phyloP scores from a whole-genome alignment of 2,113 vertebrate genomes.

The Hippopotamus amphibius region DNA sequence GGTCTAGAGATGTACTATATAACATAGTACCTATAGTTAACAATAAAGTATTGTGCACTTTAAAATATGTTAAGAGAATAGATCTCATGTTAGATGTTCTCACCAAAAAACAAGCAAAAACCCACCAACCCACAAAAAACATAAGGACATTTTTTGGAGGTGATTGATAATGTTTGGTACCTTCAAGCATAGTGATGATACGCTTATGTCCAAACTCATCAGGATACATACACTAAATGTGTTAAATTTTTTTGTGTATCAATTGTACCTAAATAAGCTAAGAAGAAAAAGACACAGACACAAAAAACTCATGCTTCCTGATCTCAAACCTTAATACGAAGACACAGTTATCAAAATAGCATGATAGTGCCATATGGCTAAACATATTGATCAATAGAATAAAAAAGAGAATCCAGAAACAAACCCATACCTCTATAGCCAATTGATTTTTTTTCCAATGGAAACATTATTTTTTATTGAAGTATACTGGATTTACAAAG shows the following conservation, averaged over 20 bases:
- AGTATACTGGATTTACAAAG: too few relatives aligned
- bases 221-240: not conserved
- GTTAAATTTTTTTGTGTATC: too few relatives aligned
- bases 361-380: not conserved
- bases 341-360: not conserved
- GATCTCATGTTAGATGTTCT: not conserved
- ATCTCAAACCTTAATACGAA: not conserved
- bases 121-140: not conserved
- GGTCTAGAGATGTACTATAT: not conserved
- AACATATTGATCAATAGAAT: not conserved
- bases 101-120: not conserved
- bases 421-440: not conserved
- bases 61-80: not conserved
- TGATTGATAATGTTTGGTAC: not conserved
- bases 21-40: not conserved
- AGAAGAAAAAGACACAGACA: not conserved
- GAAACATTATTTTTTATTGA: too few relatives aligned
- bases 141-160: not conserved
- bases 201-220: not conserved
- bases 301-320: not conserved
- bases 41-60: not conserved
- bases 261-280: not conserved
- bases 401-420: not conserved
- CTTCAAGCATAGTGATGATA: not conserved
- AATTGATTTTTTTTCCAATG: not conserved